Evolutionary conservation across 2,797 vertebrate species (phyloP).

Genomic region (Lepidocolaptes lacrymiger): DNA sequence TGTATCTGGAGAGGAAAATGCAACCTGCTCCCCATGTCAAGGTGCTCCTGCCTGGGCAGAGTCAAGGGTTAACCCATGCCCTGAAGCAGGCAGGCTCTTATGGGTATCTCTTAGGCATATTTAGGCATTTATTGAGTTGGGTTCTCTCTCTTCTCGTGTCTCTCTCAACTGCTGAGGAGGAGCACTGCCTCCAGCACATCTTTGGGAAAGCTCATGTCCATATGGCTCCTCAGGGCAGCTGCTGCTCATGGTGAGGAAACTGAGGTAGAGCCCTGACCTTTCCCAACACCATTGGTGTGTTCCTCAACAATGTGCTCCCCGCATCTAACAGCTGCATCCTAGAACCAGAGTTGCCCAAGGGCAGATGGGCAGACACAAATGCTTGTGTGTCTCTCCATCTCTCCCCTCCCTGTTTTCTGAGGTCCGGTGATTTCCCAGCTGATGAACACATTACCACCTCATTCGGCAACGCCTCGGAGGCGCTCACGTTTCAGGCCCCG

Average conservation of each 20-base stretch:
- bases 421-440: slow-evolving; percentile 59
- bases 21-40: rapidly evolving
- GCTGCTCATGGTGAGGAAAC: neutral
- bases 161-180: neutral
- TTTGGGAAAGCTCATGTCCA: rapidly evolving
- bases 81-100: neutral
- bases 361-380: neutral
- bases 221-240: neutral
- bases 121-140: neutral
- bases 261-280: neutral
- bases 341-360: neutral
- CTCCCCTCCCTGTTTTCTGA: neutral
- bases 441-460: slow-evolving; percentile 73
- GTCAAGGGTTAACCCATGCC: neutral
- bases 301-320: neutral
- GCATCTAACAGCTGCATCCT: neutral
- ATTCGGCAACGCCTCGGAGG: slow-evolving; percentile 58
- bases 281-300: neutral
- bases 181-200: neutral
- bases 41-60: neutral
- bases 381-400: neutral
- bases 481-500: slow-evolving; percentile 61
- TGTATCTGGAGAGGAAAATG: neutral
- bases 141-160: neutral
- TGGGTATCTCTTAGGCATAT: rapidly evolving